phyloP scores from a whole-genome alignment of 2,888 invertebrate genomes.

The Mantis religiosa region DNA sequence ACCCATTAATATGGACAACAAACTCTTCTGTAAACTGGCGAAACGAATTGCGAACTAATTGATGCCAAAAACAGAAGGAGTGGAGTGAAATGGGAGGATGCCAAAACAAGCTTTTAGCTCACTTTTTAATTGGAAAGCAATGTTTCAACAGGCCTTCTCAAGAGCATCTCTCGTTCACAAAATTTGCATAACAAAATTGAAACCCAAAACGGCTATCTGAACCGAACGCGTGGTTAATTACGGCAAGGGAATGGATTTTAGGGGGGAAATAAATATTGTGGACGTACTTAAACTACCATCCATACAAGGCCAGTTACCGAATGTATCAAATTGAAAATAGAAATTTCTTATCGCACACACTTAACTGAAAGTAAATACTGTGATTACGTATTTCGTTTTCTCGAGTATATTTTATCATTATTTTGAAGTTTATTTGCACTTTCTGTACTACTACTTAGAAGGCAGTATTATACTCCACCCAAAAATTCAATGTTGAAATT shows the following conservation, averaged over 20 bases:
- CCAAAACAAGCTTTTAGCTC: not conserved
- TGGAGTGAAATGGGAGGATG: not conserved
- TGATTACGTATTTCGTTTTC: too few relatives aligned
- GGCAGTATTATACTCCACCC: too few relatives aligned
- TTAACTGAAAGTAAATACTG: too few relatives aligned
- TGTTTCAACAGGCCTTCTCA: not conserved
- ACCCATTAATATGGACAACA: not conserved
- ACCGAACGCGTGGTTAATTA: not conserved
- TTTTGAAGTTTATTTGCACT: too few relatives aligned
- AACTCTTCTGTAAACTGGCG: not conserved
- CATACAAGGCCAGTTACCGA: not conserved
- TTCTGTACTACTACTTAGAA: too few relatives aligned
- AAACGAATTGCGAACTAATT: not conserved
- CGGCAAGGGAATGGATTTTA: not conserved
- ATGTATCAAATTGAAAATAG: not conserved
- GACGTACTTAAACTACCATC: not conserved
- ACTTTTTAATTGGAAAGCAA: not conserved
- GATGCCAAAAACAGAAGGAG: not conserved
- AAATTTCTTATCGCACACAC: not conserved
- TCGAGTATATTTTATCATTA: too few relatives aligned
- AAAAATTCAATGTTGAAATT: too few relatives aligned
- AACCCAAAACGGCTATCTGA: not conserved
- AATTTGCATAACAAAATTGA: not conserved
- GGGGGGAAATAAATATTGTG: not conserved
- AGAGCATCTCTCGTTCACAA: not conserved